Evolutionary conservation across 2,113 vertebrate genomes (phyloP).

Genomic region (Garra rufa): DNA sequence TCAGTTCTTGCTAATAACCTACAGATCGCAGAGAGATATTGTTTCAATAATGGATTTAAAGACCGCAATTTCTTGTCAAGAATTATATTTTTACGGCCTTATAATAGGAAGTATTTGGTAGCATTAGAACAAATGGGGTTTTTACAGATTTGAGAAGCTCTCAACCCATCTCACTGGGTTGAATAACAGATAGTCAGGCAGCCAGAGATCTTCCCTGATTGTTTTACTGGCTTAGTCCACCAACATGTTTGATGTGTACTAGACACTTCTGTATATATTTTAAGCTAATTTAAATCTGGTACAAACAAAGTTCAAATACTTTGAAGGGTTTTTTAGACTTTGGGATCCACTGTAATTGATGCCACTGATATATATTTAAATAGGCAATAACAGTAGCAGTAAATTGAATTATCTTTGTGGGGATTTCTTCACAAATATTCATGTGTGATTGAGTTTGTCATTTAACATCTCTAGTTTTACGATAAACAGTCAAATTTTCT

Average conservation of each 20-base stretch:
- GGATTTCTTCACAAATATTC: not conserved
- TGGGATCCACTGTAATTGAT: no score
- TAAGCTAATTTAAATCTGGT: not conserved
- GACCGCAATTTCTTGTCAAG: not conserved
- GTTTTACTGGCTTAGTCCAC: no score
- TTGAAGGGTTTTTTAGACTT: no score
- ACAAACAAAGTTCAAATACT: not conserved
- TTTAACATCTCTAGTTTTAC: not conserved
- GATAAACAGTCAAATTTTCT: not conserved
- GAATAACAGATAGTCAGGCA: not conserved
- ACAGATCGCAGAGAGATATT: conserved; percentile 33
- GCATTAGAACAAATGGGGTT: not conserved
- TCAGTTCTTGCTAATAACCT: conserved; percentile 16
- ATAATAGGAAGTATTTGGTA: not conserved
- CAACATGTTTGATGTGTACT: no score
- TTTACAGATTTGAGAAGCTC: not conserved
- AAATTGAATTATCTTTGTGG: not conserved
- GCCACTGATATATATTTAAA: no score
- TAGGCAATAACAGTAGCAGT: no score
- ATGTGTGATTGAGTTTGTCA: not conserved
- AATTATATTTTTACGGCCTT: not conserved
- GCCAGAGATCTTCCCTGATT: no score
- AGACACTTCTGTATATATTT: no score
- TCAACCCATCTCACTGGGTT: not conserved
- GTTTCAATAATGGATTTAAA: conserved; percentile 12